Base-by-base conservation (phyloP, 2,113 vertebrate genomes). In the Cyrtonyx montezumae region DNA sequence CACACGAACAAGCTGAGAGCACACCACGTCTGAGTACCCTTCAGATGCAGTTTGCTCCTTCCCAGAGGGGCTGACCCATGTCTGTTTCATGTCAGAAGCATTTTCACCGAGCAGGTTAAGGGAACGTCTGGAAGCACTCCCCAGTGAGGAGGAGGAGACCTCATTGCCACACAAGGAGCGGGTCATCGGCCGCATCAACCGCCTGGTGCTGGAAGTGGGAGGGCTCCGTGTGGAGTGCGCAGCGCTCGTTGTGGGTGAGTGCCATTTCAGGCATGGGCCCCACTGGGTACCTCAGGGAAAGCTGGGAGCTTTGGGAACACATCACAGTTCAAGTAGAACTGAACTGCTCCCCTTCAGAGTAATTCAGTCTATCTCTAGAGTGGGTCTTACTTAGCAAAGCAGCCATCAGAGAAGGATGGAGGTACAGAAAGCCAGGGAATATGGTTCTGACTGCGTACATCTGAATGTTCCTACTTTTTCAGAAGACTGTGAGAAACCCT, bases 401-500 rank as follows among this genome's bases (percentile, higher is more conserved):
- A 65, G 12, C 36, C 23, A 7, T 4, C 6, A 46, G 63, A 17
- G 68, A 84, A 82, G 42, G 81, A 36, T 42, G 49, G 10, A 77
- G 18, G 15, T 40, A 34, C 43, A 74, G 65, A 65, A 76, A 46
- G 3, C 14, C 46, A 36, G 2, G 12, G 43, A 36, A 45, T 22
- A 14, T 13, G 12, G 42, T 74, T 66, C 46, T 68, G 53, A 53
- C 67, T 69, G 12, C 26, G 34, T 75, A 65, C 73, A 74, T 53
- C 36, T 66, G 49, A 81, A 87, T 34, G 20, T 71, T 62, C 42
- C 74, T 94, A 6, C 40, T 88, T 88, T 96, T 97, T 77, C 97
- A 99, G 98, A 98, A 82, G 98, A 98, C 71, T 97, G 91, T 16
- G 97, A 98, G 89, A 97, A 97, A 68, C 96, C 96, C 78, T 97